Evolutionary conservation across 1,140 invertebrate species (phyloP).

Genomic region (Sesamia nonagrioides): DNA sequence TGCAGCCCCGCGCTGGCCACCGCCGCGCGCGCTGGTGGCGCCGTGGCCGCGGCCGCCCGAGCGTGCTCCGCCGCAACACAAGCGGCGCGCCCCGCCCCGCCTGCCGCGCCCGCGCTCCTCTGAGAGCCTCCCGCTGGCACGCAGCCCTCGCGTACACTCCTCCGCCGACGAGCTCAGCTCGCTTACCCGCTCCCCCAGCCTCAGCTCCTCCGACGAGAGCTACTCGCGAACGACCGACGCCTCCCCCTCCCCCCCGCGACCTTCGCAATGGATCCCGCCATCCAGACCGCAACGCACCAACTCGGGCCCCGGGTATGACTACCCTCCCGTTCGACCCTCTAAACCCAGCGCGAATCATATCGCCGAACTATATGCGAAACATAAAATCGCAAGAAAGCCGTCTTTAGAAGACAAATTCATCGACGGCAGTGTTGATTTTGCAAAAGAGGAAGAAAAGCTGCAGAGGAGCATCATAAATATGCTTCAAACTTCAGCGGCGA

Average conservation of each 20-base stretch:
- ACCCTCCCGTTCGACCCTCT: constrained; percentile 73
- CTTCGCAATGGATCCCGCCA: constrained; percentile 89
- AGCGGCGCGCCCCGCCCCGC: constrained; percentile 78
- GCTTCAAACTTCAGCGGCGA: constrained; percentile 86
- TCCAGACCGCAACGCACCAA: constrained; percentile 79
- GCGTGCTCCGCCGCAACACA: constrained; percentile 75
- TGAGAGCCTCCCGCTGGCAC: constrained; percentile 89
- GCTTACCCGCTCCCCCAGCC: constrained; percentile 92
- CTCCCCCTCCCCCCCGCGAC: constrained; percentile 86
- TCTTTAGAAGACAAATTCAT: constrained; percentile 81
- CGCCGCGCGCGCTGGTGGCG: constrained; percentile 84
- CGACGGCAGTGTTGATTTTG: constrained; percentile 75
- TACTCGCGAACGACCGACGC: constrained; percentile 92
- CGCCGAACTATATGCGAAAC: constrained; percentile 79
- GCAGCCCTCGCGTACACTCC: constrained; percentile 90
- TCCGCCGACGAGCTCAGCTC: constrained; percentile 94
- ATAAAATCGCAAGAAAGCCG: constrained; percentile 80
- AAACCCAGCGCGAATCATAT: constrained; percentile 76
- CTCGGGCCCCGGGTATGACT: constrained; percentile 72
- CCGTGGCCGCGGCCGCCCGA: constrained; percentile 88
- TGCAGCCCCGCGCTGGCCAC: constrained; percentile 80
- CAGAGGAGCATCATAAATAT: constrained; percentile 85
- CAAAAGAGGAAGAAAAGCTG: constrained; percentile 86
- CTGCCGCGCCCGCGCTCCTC: constrained; percentile 89
- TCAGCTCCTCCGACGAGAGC: constrained; percentile 94